Base-by-base conservation (phyloP, 2,113 vertebrate genomes). In the Xiphophorus maculatus region DNA sequence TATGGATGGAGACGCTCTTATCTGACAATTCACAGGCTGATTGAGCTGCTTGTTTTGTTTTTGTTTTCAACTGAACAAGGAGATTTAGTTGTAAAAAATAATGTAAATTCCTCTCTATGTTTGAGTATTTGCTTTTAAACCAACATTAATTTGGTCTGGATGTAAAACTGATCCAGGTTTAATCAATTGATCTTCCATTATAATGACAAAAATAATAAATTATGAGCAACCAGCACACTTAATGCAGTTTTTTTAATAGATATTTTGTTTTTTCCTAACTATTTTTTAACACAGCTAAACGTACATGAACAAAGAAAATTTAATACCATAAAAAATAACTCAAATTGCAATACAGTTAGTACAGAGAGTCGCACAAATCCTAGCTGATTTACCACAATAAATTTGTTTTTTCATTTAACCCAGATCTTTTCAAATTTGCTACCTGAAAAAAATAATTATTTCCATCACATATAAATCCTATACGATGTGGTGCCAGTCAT, bases 21-120 rank as follows among this genome's bases (percentile, higher is more conserved):
- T 73, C 42, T 66, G 69, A 77, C 74, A 73, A 70, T 63, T 40
- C 29, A 65, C 32, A 48, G 66, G 33, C 40, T 74, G 61, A 65
- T 74, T 68, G 67, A 62, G 69, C n/a, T 76, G 27, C 48, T 44
- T 67, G 69, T 42, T 73, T 70, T 78, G 81, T n/a, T n/a, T n/a
- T n/a, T n/a, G n/a, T n/a, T n/a, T n/a, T n/a, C 72, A 76, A 44
- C 32, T 71, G 66, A 74, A 74, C 63, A 70, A 27, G 35, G 33
- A 40, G 66, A n/a, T 58, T 58, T n/a, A 25, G 22, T 54, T 54
- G 19, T 25, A 8, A 8, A 58, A 58, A 58, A n/a, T 25, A 58
- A 58, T 25, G 25, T 58, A 58, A n/a, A n/a, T 17, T 48, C 51
- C 51, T 58, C 51, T 58, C 51, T 58, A 58, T n/a, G 3, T 58